A percentile compares a stretch with the other conserved stretches of the same genome.
Evolutionary conservation across 2,888 invertebrate species (phyloP).

Genomic region (Thymelicus acteon): DNA sequence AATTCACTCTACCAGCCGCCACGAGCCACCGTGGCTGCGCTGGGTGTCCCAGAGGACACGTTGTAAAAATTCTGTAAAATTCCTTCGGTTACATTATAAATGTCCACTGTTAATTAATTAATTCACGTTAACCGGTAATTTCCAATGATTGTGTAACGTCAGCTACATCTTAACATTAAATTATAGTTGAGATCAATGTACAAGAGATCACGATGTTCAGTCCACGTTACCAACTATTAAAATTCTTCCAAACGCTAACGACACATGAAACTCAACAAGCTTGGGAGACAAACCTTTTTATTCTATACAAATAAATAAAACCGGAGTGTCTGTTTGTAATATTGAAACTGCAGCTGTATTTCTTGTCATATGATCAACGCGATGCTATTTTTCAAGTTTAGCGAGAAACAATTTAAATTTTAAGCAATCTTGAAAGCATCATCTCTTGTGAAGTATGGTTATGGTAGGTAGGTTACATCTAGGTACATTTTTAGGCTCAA

Average conservation of each 20-base stretch:
- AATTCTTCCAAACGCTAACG: conserved; percentile 24
- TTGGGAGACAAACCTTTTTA: not conserved
- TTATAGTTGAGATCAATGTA: conserved; percentile 74
- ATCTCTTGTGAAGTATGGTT: no score
- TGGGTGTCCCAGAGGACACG: conserved; percentile 8
- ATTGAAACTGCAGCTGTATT: no score
- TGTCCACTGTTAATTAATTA: not conserved
- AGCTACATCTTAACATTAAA: conserved; percentile 51
- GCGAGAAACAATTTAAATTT: no score
- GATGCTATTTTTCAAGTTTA: no score
- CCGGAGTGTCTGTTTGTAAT: no score
- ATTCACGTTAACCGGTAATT: not conserved
- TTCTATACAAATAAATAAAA: no score
- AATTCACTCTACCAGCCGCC: conserved; percentile 1
- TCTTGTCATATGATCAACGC: no score
- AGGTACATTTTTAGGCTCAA: no score
- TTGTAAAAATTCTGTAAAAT: conserved; percentile 11
- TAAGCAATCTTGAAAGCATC: no score
- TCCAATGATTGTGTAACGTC: not conserved
- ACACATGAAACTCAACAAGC: conserved; percentile 15
- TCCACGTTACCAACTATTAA: conserved; percentile 50
- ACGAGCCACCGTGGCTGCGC: not conserved
- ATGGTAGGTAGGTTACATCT: no score
- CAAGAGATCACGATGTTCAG: conserved; percentile 78
- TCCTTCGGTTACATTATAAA: conserved; percentile 6